phyloP scores from a whole-genome alignment of 1,140 invertebrate genomes.

The Drosophila navojoa region DNA sequence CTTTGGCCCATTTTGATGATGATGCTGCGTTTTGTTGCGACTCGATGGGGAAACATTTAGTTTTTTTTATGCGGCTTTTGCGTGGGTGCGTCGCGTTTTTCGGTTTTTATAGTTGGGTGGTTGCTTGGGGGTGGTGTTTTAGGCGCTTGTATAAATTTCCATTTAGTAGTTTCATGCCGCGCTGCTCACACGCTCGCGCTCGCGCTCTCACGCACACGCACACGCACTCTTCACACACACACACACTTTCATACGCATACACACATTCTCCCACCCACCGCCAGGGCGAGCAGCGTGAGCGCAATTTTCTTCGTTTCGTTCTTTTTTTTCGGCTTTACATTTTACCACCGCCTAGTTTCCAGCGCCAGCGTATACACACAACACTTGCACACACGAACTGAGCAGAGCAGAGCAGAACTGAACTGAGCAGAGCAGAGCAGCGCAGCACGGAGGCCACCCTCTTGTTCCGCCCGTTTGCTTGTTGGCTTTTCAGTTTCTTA shows the following conservation, averaged over 20 bases:
- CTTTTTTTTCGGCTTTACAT: constrained; percentile 65
- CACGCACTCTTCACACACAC: constrained; percentile 50
- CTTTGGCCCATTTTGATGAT: constrained; percentile 1
- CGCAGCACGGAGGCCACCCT: constrained; percentile 41
- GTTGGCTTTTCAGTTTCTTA: constrained; percentile 37
- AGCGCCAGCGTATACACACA: constrained; percentile 76
- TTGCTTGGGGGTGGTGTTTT: constrained; percentile 51
- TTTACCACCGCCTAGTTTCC: constrained; percentile 79
- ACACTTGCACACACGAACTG: constrained; percentile 56
- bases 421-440: constrained; percentile 2
- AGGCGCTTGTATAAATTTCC: constrained; percentile 67
- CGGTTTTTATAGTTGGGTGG: constrained; percentile 40
- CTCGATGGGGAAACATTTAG: constrained; percentile 21
- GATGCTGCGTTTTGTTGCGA: constrained; percentile 35
- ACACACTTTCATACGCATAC: constrained; percentile 23
- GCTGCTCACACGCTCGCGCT: constrained; percentile 40
- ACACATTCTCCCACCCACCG: constrained; percentile 45
- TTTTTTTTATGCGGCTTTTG: constrained; percentile 40
- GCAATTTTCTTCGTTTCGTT: constrained; percentile 63
- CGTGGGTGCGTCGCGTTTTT: constrained; percentile 61
- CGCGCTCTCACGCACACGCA: constrained; percentile 45
- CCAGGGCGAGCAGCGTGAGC: constrained; percentile 36
- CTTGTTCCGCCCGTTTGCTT: constrained; percentile 36
- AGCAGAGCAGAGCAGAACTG: constrained; percentile 25
- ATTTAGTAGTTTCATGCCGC: constrained; percentile 66